These are phyloP conservation scores for Hydractinia symbiolongicarpus DNA, from an alignment of 30 jellyfish, hydroid and myxozoan species.

Conservation along the genomic window DNA sequence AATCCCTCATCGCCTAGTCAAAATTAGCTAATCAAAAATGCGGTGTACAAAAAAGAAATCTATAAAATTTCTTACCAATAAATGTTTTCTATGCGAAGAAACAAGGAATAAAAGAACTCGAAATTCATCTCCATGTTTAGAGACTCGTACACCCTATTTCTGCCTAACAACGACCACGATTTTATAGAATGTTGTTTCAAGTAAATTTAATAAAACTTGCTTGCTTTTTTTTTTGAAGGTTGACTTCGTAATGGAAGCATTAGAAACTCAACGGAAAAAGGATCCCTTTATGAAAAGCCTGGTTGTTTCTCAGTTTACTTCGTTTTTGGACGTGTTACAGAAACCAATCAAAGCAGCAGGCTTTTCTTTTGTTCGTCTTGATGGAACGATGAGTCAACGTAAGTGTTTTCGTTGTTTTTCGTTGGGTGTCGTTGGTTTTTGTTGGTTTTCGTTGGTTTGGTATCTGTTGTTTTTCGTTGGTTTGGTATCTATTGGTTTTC, in stretches of 20 bases:
- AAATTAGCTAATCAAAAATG: too few species aligned
- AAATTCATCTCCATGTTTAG: too few species aligned
- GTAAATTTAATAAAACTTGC: too few species aligned
- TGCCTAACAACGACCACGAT: too few species aligned
- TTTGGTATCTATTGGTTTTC: neutral
- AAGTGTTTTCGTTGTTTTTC: neutral
- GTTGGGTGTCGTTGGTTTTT: neutral
- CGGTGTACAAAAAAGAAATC: too few species aligned
- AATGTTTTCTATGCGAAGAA: too few species aligned
- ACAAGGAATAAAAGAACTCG: too few species aligned
- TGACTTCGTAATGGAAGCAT: slow-evolving; percentile 47
- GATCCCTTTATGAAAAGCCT: slow-evolving; percentile 51
- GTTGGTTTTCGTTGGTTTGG: neutral
- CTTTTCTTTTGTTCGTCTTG: slow-evolving; percentile 47
- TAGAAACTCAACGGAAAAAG: slow-evolving; percentile 32
- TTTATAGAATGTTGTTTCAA: too few species aligned
- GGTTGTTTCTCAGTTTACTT: slow-evolving; percentile 57
- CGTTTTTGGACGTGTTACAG: slow-evolving; percentile 52
- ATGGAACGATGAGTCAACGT: slow-evolving; percentile 48
- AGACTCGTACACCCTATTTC: too few species aligned
- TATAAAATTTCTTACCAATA: too few species aligned
- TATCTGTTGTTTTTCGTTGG: neutral
- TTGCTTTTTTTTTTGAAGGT: slow-evolving; percentile 19
- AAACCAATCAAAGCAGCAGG: slow-evolving; percentile 42
- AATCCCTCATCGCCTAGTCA: too few species aligned